Base-by-base conservation (phyloP, 2,888 invertebrate genomes). In the Luperina testacea region DNA sequence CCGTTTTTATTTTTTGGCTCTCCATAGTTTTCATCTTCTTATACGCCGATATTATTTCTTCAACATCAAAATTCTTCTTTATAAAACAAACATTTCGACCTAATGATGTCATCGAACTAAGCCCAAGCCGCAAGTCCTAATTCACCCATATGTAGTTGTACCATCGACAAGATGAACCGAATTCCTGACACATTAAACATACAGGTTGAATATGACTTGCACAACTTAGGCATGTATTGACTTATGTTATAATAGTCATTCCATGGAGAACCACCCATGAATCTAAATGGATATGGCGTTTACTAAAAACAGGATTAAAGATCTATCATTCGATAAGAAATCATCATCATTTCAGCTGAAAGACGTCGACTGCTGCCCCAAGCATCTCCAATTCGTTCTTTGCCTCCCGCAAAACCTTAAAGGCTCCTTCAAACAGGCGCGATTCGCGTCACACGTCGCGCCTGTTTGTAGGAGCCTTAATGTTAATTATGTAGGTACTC, bases 121-220 rank as follows among this genome's bases (percentile, higher is more conserved):
- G 72, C 1, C 59, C 15, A 63, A 71, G 59, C 38, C 20, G 17
- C 1, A 7, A 48, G n/a, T 74, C 64, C 76, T 61, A 84, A 72
- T 75, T 77, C 72, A 86, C 32, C 72, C 59, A 72, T 59, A 57
- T 24, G 57, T 45, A 57, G 65, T 45, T 61, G 42, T 70, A 75
- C 61, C 65, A 53, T 71, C n/a, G 74, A 74, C 45, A 65, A 81
- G 71, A 82, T 85, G 80, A 51, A 76, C 82, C 77, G 83, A 87
- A 88, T 87, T 83, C 83, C 83, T 80, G 88, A 82, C 83, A 82
- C 80, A 88, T 87, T 82, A 74, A 86, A 85, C 64, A 80, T 64
- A 78, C 90, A 90, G 90, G 89, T 89, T 90, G 73, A 68, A 68
- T 63, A 80, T 90, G 90, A 90, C 90, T 90, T 87, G 90, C 90